phyloP scores from a whole-genome alignment of 2,113 vertebrate species.

The Amphilophus citrinellus region DNA sequence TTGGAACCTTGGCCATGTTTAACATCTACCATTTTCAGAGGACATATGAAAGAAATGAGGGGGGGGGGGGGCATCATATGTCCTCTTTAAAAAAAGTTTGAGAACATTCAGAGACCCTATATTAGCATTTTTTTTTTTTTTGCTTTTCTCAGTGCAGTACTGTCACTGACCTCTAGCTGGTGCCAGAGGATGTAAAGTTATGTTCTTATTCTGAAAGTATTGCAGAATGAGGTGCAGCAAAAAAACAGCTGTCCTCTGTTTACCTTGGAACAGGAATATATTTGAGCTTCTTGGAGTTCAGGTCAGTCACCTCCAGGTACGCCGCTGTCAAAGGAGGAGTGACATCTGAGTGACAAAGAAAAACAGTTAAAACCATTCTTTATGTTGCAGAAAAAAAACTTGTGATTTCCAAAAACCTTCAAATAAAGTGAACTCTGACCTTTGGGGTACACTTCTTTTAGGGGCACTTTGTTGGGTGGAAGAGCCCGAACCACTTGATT shows the following conservation, averaged over 20 bases:
- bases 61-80: too few relatives aligned
- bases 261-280: conserved; percentile 96
- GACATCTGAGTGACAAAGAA: conserved; percentile 82
- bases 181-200: not conserved
- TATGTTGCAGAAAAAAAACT: not conserved
- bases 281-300: conserved; percentile 94
- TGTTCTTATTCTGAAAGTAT: not conserved
- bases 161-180: conserved; percentile 37
- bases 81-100: not conserved
- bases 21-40: not conserved
- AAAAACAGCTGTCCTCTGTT: conserved; percentile 12
- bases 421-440: not conserved
- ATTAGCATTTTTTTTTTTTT: not conserved
- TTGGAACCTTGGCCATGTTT: not conserved
- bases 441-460: conserved; percentile 86
- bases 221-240: not conserved
- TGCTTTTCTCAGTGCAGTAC: not conserved
- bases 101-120: not conserved
- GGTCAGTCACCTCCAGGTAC: conserved; percentile 95
- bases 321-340: conserved; percentile 88
- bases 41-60: not conserved
- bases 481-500: conserved; percentile 93
- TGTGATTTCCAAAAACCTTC: not conserved
- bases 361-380: not conserved
- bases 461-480: conserved; percentile 87